Evolutionary conservation across 2,113 vertebrate species (phyloP), one percentile per base, ranked within the genome.

Genomic region (Suncus etruscus): DNA sequence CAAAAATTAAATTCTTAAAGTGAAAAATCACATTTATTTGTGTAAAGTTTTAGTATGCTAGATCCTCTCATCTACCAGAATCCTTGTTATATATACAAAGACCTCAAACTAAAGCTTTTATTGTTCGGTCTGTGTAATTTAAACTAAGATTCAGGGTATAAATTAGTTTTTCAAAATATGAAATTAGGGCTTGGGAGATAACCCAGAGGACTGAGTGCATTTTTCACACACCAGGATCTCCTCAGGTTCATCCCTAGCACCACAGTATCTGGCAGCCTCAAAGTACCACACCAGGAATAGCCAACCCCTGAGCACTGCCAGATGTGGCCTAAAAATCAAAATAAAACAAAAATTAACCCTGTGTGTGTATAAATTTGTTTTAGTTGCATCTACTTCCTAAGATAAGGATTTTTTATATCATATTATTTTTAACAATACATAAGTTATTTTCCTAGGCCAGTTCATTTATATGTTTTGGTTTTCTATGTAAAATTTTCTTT

Each of bases 41-140:
- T 72, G 27, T n/a, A 45, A 89, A 75, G 66, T 88, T 88, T 83
- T 87, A 68, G 83, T 8, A 92, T 14, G 50, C 65, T 66, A 61
- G 77, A 47, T 89, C 51, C 20, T 58, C 32, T 73, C 9, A 27
- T 51, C 24, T 69, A 69, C 6, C 14, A 74, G 47, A 48, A 73
- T 73, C 82, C 61, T 47, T 92, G 61, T 87, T 12, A 27, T 74
- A 77, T 5, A 66, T 66, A 66, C 3, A 12, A 10, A 27, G 29
- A 78, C 45, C n/a, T 83, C 32, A 90, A 27, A 72, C 83, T 70
- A 58, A 86, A 87, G 25, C 48, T 87, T 73, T 83, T 5, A 61
- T 61, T 58, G 58, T 45, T 90, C 25, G 31, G 3, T 74, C 12
- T 82, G 39, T 92, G 45, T 63, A 45, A 86, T 54, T 65, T 75